Percentiles rank a stretch among this genome's conserved stretches.
These are phyloP conservation scores for Mastomys coucha DNA, from an alignment of 2,113 vertebrate genomes.

Conservation along the genomic window DNA sequence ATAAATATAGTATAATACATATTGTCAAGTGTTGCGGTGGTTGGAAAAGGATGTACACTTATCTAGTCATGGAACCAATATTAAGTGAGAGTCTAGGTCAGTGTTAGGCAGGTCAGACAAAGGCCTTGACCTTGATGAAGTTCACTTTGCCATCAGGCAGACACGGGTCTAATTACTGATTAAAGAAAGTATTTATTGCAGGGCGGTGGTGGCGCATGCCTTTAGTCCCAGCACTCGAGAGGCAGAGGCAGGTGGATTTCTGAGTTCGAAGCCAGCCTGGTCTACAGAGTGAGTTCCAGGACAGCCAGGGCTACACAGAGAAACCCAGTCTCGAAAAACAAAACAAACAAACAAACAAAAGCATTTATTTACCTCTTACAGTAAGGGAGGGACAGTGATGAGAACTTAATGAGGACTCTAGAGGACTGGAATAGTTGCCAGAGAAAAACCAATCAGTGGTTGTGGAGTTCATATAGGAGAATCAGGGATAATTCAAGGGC, in stretches of 20 bases:
- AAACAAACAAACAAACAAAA: too few species aligned
- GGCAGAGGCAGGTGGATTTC: too few species aligned
- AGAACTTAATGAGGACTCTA: constrained; percentile 1
- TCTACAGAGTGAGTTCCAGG: too few species aligned
- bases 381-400: not conserved
- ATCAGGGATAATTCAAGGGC: not conserved
- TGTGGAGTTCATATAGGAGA: not conserved
- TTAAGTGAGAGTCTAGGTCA: not conserved
- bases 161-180: not conserved
- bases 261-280: too few species aligned
- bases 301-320: too few species aligned
- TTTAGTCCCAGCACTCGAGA: too few species aligned
- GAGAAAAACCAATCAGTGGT: too few species aligned
- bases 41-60: not conserved
- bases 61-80: not conserved
- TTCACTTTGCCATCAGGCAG: not conserved
- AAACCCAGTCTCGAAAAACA: too few species aligned
- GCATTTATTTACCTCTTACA: not conserved
- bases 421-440: too few species aligned
- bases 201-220: too few species aligned
- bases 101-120: not conserved
- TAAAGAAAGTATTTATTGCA: not conserved
- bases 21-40: not conserved
- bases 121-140: not conserved
- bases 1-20: not conserved